A percentile compares a stretch with the other conserved stretches of the same genome.
These are phyloP conservation scores for Ellobius talpinus DNA, from an alignment of 2,113 vertebrate genomes.

Conservation along the genomic window DNA sequence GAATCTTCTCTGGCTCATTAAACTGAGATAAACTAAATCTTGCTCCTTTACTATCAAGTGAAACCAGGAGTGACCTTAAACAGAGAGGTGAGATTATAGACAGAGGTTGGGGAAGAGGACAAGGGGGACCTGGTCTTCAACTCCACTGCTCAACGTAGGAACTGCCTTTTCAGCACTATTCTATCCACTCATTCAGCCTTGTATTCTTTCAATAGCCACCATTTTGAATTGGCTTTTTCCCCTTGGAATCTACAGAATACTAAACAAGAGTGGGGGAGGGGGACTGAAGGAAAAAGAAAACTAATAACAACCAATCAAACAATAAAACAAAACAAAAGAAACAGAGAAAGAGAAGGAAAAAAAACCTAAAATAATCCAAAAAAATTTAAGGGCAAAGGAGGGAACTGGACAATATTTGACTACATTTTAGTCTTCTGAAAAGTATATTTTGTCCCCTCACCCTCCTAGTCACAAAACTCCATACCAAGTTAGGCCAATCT, in stretches of 20 bases:
- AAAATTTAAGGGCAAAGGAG: slow-evolving; percentile 5
- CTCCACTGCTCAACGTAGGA: not conserved
- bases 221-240: slow-evolving; percentile 34
- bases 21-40: slow-evolving; percentile 1
- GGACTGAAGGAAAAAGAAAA: not conserved
- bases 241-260: slow-evolving; percentile 46
- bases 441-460: not conserved
- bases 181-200: not conserved
- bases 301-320: not conserved
- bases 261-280: not conserved
- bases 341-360: not conserved
- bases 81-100: not conserved
- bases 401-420: not conserved
- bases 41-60: not conserved
- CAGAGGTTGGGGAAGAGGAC: not conserved
- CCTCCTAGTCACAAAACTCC: not conserved
- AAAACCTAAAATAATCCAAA: not conserved
- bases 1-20: slow-evolving; percentile 20
- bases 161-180: not conserved
- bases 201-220: not conserved
- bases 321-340: not conserved
- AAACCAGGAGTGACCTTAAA: not conserved
- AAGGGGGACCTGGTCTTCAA: not conserved
- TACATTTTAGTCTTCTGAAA: not conserved
- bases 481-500: slow-evolving; percentile 11